A percentile compares a stretch with the other conserved stretches of the same genome.
phyloP scores from a whole-genome alignment of 2,797 vertebrate genomes.

The Pogoniulus pusillus region DNA sequence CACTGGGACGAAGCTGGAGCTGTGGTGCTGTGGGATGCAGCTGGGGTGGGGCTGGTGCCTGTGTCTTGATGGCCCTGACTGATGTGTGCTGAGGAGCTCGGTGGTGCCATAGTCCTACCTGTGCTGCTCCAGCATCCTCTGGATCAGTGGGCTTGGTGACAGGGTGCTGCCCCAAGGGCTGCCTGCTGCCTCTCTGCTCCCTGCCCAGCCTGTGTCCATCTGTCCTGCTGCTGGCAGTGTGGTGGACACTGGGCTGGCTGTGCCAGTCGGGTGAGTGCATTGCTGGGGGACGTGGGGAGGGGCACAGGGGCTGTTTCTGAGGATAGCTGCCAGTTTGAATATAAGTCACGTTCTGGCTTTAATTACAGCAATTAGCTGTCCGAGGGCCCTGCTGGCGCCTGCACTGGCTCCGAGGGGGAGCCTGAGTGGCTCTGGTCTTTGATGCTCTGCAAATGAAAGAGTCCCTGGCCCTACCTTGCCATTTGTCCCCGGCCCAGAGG shows the following conservation, averaged over 20 bases:
- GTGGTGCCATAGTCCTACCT: accelerated
- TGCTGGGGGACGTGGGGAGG: background rate
- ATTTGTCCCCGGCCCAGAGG: background rate
- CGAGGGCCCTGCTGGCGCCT: background rate
- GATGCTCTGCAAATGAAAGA: accelerated
- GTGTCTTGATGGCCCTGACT: accelerated
- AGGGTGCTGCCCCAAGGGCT: background rate
- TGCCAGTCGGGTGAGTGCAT: accelerated
- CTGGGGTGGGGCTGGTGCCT: background rate
- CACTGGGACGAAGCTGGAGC: background rate
- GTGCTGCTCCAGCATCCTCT: background rate
- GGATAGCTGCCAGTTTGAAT: background rate
- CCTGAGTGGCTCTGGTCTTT: background rate
- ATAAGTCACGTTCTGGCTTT: background rate
- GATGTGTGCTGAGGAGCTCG: accelerated
- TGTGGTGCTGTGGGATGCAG: background rate
- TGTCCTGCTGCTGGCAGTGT: accelerated
- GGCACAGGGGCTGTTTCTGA: background rate
- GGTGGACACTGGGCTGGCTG: accelerated
- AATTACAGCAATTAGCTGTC: conserved; percentile 25
- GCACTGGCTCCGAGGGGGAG: background rate
- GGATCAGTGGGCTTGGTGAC: accelerated
- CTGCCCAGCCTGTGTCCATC: accelerated
- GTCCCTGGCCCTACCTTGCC: background rate
- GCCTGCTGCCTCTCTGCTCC: accelerated